phyloP scores from a whole-genome alignment of 1,140 invertebrate species.

The Colletes latitarsis region DNA sequence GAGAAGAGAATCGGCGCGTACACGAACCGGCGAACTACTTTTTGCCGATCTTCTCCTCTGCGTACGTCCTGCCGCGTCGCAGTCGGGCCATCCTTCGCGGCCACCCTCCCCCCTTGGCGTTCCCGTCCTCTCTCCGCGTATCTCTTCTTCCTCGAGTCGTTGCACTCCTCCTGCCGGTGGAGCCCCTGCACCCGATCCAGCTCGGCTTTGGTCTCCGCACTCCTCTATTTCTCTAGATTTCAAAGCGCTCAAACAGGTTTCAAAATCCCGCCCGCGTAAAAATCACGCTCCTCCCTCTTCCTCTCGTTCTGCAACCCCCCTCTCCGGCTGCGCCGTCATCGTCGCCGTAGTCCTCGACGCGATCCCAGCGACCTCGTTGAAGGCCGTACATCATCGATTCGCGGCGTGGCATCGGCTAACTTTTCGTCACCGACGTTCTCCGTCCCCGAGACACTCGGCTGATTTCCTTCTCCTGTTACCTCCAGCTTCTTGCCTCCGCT shows the following conservation, averaged over 20 bases:
- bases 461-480: not conserved
- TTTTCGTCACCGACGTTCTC: conserved; percentile 56
- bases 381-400: conserved; percentile 56
- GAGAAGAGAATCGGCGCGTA: conserved; percentile 63
- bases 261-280: conserved; percentile 81
- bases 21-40: conserved; percentile 75
- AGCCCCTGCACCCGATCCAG: conserved; percentile 53
- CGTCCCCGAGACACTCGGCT: not conserved
- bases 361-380: conserved; percentile 28
- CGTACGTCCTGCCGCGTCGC: conserved; percentile 67
- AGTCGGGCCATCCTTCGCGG: conserved; percentile 61
- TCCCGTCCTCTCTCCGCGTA: conserved; percentile 55
- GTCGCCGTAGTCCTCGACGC: conserved; percentile 22
- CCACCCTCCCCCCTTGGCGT: not conserved
- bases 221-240: conserved; percentile 79
- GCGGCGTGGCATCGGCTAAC: conserved; percentile 51
- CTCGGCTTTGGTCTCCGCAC: conserved; percentile 68
- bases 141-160: conserved; percentile 60
- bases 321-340: conserved; percentile 14
- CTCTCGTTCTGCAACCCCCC: too few relatives aligned
- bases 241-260: conserved; percentile 81
- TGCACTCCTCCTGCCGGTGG: conserved; percentile 47
- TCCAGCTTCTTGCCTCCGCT: conserved; percentile 9
- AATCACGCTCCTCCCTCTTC: conserved; percentile 61
- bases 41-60: conserved; percentile 73